Evolutionary conservation across 2,113 vertebrate genomes (phyloP), one percentile per base, ranked within the genome.

Genomic region (Nanger granti): DNA sequence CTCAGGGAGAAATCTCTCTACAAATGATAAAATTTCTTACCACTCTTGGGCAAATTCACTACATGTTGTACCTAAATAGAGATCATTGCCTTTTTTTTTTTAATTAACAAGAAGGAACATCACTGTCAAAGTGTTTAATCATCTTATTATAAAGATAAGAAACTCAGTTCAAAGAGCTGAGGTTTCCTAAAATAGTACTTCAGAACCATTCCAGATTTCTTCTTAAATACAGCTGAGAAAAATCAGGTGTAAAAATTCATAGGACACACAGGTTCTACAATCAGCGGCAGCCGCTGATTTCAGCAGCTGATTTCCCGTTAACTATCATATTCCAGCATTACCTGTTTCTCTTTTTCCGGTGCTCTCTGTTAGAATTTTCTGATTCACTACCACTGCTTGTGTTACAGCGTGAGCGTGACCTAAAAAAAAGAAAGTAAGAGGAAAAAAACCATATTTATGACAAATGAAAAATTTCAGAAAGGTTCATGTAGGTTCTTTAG

Each of bases 381-480:
- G 99, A 99, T 93, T 99, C 99, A 83, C 99, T 99, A 49, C 99
- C 99, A 76, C 99, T 99, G 98, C 99, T 99, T 89, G 99, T 99
- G 98, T 99, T 99, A 98, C 99, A 99, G 93, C 99, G 99, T 90
- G 99, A 99, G 69, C 99, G 99, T 10, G 99, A 99, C 95, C 99
- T 99, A 94, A 8, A 97, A 94, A 8, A 97, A 92, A 92, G 14
- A 28, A 97, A 62, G 96, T 87, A 95, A 96, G n/a, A 34, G 85
- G 4, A 52, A 73, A 80, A 20, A 29, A 47, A 90, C 0, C 5
- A 66, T 14, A 57, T 91, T 91, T 80, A 88, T 34, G 92, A 93
- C 37, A 87, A 55, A 95, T 2, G 10, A 60, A 54, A 93, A 57
- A 31, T 41, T 59, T 62, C 59, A 89, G 93, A 84, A 91, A 92